Base-by-base conservation (phyloP, 92 coral and sea anemone genomes). In the Galaxea fascicularis region DNA sequence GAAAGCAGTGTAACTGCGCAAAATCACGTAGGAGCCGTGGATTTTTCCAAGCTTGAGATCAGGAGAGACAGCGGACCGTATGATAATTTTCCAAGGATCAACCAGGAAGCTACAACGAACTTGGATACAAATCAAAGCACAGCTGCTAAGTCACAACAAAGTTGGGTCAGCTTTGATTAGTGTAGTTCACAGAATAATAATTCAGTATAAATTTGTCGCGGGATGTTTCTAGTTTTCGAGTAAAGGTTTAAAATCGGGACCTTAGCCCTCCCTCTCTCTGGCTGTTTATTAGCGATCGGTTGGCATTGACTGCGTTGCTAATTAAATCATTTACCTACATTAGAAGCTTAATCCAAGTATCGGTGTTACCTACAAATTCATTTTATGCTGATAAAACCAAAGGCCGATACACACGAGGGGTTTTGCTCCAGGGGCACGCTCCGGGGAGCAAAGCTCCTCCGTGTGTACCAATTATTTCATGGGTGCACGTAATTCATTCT, bases 141-240 rank as follows among this genome's bases (percentile, higher is more conserved):
- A 14, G 13, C 26, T 45, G 44, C 24, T 45, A 27, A 71, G 41
- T 70, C 86, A 18, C 69, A 70, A 70, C 67, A 82, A 22, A 82
- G 54, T 25, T 82, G 86, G 86, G 86, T 82, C 29, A 82, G 58
- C 28, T 82, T 82, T 71, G 86, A 71, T 26, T 82, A 58, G 28
- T 39, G 30, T 73, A 73, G 13, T 15, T 73, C 22, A 73, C 47
- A 46, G 22, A 14, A 59, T n/a, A 20, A 29, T 39, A 29, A 76
- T 9, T 10, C 15, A 8, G 44, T 76, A 13, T 28, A 76, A 58
- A 76, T 57, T 76, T 76, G 13, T 16, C 80, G 52, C 30, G 53
- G 53, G 11, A 20, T 67, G 45, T 26, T n/a, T 52, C 20, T 74
- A 52, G 49, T 10, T 22, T 26, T 66, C 72, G 39, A 27, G 16